A percentile compares a stretch with the other conserved stretches of the same genome.
Evolutionary conservation across 2,797 vertebrate species (phyloP).

Genomic region (Tamandua tetradactyla): DNA sequence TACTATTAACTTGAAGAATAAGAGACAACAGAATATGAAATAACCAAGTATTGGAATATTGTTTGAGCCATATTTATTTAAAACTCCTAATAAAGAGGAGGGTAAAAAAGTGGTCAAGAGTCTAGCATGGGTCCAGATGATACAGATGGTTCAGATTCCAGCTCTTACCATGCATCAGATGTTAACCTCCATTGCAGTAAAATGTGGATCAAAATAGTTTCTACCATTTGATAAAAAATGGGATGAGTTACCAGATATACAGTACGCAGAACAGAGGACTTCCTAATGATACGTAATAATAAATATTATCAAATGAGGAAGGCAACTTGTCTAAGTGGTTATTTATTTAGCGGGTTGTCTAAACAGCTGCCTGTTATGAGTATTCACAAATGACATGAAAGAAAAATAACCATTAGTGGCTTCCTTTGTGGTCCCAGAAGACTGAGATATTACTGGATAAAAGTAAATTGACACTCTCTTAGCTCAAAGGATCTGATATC

Average conservation of each 20-base stretch:
- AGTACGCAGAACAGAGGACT: background rate
- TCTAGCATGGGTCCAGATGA: accelerated
- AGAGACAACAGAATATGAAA: background rate
- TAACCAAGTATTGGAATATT: background rate
- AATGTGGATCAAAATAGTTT: background rate
- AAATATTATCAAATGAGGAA: background rate
- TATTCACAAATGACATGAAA: background rate
- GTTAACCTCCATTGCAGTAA: background rate
- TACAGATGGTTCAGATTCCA: background rate
- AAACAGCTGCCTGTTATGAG: background rate
- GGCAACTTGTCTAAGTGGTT: background rate
- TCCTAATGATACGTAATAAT: no score
- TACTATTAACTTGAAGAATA: background rate
- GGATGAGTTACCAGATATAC: background rate
- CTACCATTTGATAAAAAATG: background rate
- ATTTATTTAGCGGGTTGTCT: background rate
- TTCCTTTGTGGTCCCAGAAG: slow-evolving; percentile 18
- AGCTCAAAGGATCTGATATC: slow-evolving; percentile 48
- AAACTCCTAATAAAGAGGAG: background rate
- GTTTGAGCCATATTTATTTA: background rate
- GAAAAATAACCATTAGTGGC: background rate
- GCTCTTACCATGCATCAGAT: background rate
- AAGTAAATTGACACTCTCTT: slow-evolving; percentile 54
- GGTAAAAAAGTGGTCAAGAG: background rate
- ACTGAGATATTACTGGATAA: background rate